Evolutionary conservation across 2,113 vertebrate genomes (phyloP), one percentile per base, ranked within the genome.

Genomic region (Apistogramma diplotaenia): DNA sequence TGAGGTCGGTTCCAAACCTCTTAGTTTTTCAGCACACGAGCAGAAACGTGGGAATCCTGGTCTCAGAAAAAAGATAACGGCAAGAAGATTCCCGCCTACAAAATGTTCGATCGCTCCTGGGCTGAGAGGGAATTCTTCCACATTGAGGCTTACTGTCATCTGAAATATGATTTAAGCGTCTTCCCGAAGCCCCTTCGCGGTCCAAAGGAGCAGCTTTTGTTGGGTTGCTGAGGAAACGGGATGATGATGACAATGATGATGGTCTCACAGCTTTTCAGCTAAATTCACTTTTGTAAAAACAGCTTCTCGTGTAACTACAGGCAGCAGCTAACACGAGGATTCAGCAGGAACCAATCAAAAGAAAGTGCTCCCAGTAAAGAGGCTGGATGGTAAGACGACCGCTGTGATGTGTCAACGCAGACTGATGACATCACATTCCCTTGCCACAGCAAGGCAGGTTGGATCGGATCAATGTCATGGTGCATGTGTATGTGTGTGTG

Each of bases 351-450:
- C 51, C 31, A 71, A 27, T 49, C 67, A 65, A 81, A 87, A 78
- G 4, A 81, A 85, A 79, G 84, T 80, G 84, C 84, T 86, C 54
- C 60, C 60, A 79, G 56, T 77, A n/a, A 70, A 82, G 11, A 7
- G 33, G 31, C 0, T 1, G 12, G 7, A 82, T 60, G 75, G 74
- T 35, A 5, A 75, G 27, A 77, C 5, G 19, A 54, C 74, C 13
- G 57, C 6, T 18, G 55, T 59, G 59, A 85, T 40, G 29, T 65
- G 57, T 79, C 37, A 67, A 56, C 37, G 58, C 58, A 74, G 54
- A 71, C 19, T 8, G 56, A 79, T 84, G 82, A 83, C 80, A 74
- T 90, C 86, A 86, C 76, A 70, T 75, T 85, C 29, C 27, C 70
- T 9, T 23, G 40, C 59, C 54, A 19, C 49, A 53, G 46, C 19